Base-by-base conservation (phyloP, 2,113 vertebrate genomes). In the Channa argus region DNA sequence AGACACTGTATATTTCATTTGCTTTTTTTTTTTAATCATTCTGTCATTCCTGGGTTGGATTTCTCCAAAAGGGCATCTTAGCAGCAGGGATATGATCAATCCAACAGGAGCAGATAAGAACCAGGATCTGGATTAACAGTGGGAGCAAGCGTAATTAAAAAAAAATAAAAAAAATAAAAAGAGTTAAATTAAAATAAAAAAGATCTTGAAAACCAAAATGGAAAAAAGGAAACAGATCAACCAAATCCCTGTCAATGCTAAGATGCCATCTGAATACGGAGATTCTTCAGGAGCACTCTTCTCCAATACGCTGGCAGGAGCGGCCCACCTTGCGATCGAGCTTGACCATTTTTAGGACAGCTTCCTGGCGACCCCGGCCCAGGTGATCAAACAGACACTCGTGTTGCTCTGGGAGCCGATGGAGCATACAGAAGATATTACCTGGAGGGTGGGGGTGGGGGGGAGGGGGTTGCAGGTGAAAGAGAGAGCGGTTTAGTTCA, bases 291-390 rank as follows among this genome's bases (percentile, higher is more conserved):
- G 97, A 99, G 83, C 97, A 99, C 89, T 98, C 97, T 90, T 99
- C 98, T 24, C 98, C 97, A 12, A 99, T 99, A 93, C 97, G 98
- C 91, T 99, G 98, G 96, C 97, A 99, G 49, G 98, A 98, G 91
- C 98, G 95, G 92, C 98, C 98, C 94, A 99, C 97, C 94, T 98
- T 99, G 86, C 97, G 97, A 95, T 98, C 97, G 88, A 99, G 95
- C 93, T 99, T 99, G 90, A 99, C 98, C 98, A 99, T 98, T 94
- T 99, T 98, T 88, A 98, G 95, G 91, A 98, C 96, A 71, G 98
- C 98, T 91, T 99, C 98, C 94, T 99, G 96, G 2, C 97, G 96
- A 13, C 98, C 97, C 0, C 96, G 97, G 79, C 98, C 98, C 95
- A 98, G 95, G 94, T 99, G 98, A 95, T 99, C 98, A 12, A 98